Base-by-base conservation (phyloP, 2,113 vertebrate species). In the Onychorhynchus coronatus region DNA sequence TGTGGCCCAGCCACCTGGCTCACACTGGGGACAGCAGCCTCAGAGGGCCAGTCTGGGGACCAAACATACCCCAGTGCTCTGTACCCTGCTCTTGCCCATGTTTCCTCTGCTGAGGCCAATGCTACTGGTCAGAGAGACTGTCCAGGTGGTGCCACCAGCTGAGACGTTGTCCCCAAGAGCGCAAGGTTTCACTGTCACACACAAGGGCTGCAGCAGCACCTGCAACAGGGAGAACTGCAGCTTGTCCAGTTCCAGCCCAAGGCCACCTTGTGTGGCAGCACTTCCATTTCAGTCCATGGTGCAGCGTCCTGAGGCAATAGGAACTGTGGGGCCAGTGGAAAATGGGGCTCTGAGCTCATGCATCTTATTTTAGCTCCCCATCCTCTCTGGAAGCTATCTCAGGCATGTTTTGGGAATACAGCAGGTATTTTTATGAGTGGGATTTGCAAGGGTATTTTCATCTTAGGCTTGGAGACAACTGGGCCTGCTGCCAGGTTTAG, bases 391-490 rank as follows among this genome's bases (percentile, higher is more conserved):
- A 98, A 98, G 98, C 97, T 98, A 98, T 98, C 97, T 95, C 93
- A 97, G 95, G 97, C 97, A 98, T 97, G 97, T 91, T 72, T 96
- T 63, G 96, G 96, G 96, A 97, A 97, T 96, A 97, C 97, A 97
- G 93, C 96, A 96, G 94, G 93, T 92, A 93, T 97, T 98, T 98
- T 98, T 96, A 97, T 93, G 84, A 97, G 95, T 82, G 76, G 95
- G 97, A 98, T 98, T 97, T 98, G 95, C 96, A 93, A 61, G 91
- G 84, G 96, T 98, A 98, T 98, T 98, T 98, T 98, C 97, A 97
- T 97, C 95, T 91, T 85, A n/a, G 66, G 46, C 80, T 91, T 90
- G 92, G 95, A 96, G 92, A 93, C 94, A 86, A 92, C 73, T 81
- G 88, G 96, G 91, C 67, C 89, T 44, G n/a, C 91, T 77, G 90